Conservation (phyloP, 2,113 vertebrate species). For the Passer montanus region DNA sequence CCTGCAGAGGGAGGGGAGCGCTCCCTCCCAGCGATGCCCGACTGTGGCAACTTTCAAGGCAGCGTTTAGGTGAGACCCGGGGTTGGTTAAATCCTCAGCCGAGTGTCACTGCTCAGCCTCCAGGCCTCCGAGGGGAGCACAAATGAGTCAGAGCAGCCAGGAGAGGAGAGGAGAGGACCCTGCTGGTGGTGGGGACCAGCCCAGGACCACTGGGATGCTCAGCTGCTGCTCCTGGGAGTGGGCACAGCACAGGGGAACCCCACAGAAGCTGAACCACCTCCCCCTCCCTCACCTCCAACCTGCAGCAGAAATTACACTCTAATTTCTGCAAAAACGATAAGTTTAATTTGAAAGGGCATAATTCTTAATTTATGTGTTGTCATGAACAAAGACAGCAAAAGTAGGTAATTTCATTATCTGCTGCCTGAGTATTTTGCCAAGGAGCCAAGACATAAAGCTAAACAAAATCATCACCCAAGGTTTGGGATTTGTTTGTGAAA, state of each 20-base stretch:
- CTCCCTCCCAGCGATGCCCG: fast-evolving
- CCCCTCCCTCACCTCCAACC: neutral
- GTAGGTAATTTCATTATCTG: slow-evolving; percentile 63
- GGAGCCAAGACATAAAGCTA: slow-evolving; percentile 53
- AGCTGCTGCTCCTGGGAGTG: neutral
- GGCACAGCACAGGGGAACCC: neutral
- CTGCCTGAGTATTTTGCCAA: slow-evolving; percentile 41
- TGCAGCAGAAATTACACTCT: neutral
- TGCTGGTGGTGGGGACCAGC: neutral
- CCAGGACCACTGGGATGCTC: neutral
- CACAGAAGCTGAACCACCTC: neutral
- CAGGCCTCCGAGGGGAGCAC: neutral
- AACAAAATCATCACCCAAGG: slow-evolving; percentile 63
- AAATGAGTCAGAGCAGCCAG: neutral
- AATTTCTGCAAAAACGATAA: neutral
- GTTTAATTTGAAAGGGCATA: slow-evolving; percentile 59
- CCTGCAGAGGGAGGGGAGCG: fast-evolving
- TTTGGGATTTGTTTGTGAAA: slow-evolving; percentile 10
- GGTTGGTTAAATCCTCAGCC: neutral
- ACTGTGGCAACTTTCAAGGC: neutral
- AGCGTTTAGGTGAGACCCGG: neutral
- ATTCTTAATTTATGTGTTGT: slow-evolving; percentile 67
- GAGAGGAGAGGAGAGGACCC: too few relatives aligned
- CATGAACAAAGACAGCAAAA: slow-evolving; percentile 52
- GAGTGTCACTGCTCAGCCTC: neutral